These are phyloP conservation scores for Melanargia galathea DNA, from an alignment of 2,888 invertebrate genomes.

Conservation along the genomic window DNA sequence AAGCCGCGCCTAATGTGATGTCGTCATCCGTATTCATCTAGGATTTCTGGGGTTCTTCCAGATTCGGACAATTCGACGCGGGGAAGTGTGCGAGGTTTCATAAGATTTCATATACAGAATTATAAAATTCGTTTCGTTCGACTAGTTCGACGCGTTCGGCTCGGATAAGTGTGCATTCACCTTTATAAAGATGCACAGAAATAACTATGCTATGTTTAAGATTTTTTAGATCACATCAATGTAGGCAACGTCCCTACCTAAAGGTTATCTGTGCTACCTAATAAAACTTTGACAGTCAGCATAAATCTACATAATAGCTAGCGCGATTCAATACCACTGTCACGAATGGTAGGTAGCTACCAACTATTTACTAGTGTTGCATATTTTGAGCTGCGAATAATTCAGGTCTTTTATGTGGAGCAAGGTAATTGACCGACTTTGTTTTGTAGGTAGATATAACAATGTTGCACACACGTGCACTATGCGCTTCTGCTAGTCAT, in stretches of 20 bases:
- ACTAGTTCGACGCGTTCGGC: too few species aligned
- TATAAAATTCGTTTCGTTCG: too few species aligned
- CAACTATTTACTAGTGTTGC: slow-evolving; percentile 39
- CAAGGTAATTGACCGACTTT: slow-evolving; percentile 48
- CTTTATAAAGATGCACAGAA: too few species aligned
- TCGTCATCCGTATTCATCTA: too few species aligned
- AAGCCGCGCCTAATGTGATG: too few species aligned
- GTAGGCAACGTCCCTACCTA: too few species aligned
- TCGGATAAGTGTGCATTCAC: too few species aligned
- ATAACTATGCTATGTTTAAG: neutral
- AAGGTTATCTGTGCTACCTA: neutral
- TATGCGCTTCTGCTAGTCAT: slow-evolving; percentile 20
- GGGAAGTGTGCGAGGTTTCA: too few species aligned
- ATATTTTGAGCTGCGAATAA: slow-evolving; percentile 46
- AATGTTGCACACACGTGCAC: slow-evolving; percentile 43
- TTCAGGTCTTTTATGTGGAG: slow-evolving; percentile 46
- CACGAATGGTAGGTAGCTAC: slow-evolving; percentile 37
- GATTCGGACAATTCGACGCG: too few species aligned
- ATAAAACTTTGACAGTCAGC: slow-evolving; percentile 2
- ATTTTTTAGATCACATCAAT: slow-evolving; percentile 7
- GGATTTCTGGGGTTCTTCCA: too few species aligned
- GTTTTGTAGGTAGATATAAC: slow-evolving; percentile 42
- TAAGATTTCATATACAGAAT: too few species aligned
- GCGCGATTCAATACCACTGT: slow-evolving; percentile 30
- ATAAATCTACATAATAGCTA: slow-evolving; percentile 14